phyloP scores from a whole-genome alignment of 2,888 invertebrate genomes.

The Dryobota labecula region DNA sequence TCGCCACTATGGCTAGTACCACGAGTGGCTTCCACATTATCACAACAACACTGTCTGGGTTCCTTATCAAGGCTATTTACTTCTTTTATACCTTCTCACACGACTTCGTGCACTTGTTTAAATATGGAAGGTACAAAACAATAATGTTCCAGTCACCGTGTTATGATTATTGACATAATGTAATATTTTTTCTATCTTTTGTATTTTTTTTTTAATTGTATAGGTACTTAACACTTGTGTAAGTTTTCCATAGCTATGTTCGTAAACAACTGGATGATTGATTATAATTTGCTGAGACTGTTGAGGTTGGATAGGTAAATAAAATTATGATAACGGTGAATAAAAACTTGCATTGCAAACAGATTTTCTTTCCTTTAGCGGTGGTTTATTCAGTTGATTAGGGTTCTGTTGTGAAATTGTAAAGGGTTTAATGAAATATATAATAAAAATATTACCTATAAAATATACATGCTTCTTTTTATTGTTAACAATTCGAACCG shows the following conservation, averaged over 20 bases:
- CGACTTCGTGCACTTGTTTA: slow-evolving; percentile 72
- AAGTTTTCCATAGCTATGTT: slow-evolving; percentile 9
- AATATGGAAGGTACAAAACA: slow-evolving; percentile 61
- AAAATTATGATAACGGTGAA: slow-evolving; percentile 4
- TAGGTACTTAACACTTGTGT: slow-evolving; percentile 15
- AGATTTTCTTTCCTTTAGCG: not conserved
- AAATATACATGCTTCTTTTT: not conserved
- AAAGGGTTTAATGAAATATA: not conserved
- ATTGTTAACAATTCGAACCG: not conserved
- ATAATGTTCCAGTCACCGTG: slow-evolving; percentile 25
- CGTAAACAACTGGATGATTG: slow-evolving; percentile 17
- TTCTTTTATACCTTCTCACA: slow-evolving; percentile 72
- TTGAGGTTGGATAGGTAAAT: not conserved
- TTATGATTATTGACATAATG: slow-evolving; percentile 2
- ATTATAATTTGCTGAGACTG: not conserved
- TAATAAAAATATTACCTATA: not conserved
- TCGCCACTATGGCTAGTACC: slow-evolving; percentile 67
- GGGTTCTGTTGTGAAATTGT: not conserved
- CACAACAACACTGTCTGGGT: slow-evolving; percentile 56
- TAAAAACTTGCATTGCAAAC: not conserved
- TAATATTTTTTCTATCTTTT: slow-evolving; percentile 12
- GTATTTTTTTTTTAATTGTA: slow-evolving; percentile 16
- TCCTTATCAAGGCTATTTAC: slow-evolving; percentile 62
- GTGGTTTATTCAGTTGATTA: not conserved
- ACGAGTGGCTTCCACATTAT: slow-evolving; percentile 73